Evolutionary conservation across 2,888 invertebrate genomes (phyloP), one percentile per base, ranked within the genome.

Genomic region (Heliconius sara): DNA sequence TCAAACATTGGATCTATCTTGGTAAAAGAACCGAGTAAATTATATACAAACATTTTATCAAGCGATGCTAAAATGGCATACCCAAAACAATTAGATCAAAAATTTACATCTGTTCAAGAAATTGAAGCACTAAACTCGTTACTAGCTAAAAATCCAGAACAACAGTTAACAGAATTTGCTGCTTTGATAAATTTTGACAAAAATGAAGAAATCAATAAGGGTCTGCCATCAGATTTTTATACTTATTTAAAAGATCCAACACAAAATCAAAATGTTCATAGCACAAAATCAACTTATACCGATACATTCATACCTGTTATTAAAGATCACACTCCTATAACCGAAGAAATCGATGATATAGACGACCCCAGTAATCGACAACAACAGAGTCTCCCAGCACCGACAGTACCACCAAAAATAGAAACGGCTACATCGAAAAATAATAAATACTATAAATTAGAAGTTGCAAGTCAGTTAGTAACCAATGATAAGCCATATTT

Each of bases 121-220:
- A 90, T 96, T 16, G 88, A 92, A 66, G 89, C 93, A 13, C 85
- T 96, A 2, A 95, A 92, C 83, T 91, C 94, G 19, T 84, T 96
- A 68, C 84, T 96, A 25, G 93, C 93, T 2, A 95, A 95, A 85
- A 89, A 90, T 19, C 95, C 96, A 0, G 91, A 90, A 63, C 91
- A 93, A 63, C 96, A 96, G 83, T 85, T 96, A 16, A 88, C 93
- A 76, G 94, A 95, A 78, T 88, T 96, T 22, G 94, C 95, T 79
- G 92, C 93, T 70, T 85, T 96, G n/a, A 84, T 96, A 57, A 82
- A 86, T n/a, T 82, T 85, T 0, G 84, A 85, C n/a, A 84, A 84
- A 9, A 86, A 86, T 22, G 85, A 88, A 70, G 84, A 84, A 0
- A 87, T 87, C 80, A 86, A 88, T 47, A 86, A 84, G 25, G 87